Base-by-base conservation (phyloP, 2,113 vertebrate genomes). In the Oreochromis spilurus region DNA sequence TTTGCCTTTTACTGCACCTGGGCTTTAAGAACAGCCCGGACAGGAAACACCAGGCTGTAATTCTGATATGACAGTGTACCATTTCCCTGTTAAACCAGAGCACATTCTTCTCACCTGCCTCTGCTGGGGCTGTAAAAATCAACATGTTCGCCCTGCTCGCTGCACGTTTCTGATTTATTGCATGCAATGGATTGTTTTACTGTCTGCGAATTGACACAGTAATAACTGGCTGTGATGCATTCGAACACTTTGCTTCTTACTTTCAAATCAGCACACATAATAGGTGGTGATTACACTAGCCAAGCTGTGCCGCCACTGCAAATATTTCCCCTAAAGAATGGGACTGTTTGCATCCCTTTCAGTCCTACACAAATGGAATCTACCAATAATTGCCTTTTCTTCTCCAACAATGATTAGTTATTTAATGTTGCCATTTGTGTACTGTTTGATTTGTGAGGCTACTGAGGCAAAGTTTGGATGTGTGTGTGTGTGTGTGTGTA, bases 181-280 rank as follows among this genome's bases (percentile, higher is more conserved):
- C 80, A 55, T 86, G 57, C 87, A 91, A 89, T 91, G 80, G 87
- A 94, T 92, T 93, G 84, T 93, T 92, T 88, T 90, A 92, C 84
- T 88, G 79, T 84, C 89, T 53, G 34, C 4, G 62, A 87, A 90
- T 86, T 93, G 90, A 94, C 91, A 91, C 84, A 82, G 21, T 95
- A 95, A 95, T 93, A 92, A 90, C 78, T 26, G 83, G 82, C 85
- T 88, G 90, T 95, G 92, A 94, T 93, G 92, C 70, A 93, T 95
- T 91, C 83, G 87, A 93, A 92, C 92, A 93, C 94, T 95, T 93
- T 94, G 84, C 87, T 91, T 91, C 85, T 92, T 91, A 93, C 90
- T 94, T 92, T 94, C 83, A 91, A 95, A 94, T 95, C 90, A 95
- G 80, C 89, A 85, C 83, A 90, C 92, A 93, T 95, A 94, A 95